These are phyloP conservation scores for Calameuta idolon DNA, from an alignment of 2,888 invertebrate species.

Conservation along the genomic window DNA sequence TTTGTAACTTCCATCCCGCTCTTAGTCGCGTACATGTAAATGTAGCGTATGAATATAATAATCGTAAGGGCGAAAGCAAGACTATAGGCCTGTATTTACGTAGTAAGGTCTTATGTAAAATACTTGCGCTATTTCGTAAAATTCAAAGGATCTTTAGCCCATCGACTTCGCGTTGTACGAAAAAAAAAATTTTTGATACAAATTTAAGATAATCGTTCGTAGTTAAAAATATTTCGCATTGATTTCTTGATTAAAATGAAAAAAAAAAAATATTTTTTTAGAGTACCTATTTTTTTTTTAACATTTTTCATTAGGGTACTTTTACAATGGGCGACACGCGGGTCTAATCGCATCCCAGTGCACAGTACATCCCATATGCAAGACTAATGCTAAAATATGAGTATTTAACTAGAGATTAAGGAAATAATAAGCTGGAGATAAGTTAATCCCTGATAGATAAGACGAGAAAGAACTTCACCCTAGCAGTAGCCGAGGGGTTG, in stretches of 20 bases:
- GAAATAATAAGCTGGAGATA: conserved; percentile 66
- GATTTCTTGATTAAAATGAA: background rate
- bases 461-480: conserved; percentile 38
- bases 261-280: too few species aligned
- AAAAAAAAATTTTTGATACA: background rate
- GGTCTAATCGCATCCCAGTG: conserved; percentile 13
- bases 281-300: too few species aligned
- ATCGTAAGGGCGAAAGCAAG: background rate
- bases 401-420: conserved; percentile 66
- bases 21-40: background rate
- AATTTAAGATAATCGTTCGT: background rate
- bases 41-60: background rate
- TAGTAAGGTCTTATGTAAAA: background rate
- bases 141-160: background rate
- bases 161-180: background rate
- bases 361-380: conserved; percentile 24
- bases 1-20: background rate
- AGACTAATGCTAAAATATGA: conserved; percentile 65
- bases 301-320: background rate
- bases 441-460: conserved; percentile 64
- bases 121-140: background rate
- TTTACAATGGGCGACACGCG: background rate
- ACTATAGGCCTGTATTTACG: background rate
- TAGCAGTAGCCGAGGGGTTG: conserved; percentile 33
- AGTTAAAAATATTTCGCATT: background rate